Base-by-base conservation (phyloP, 2,888 invertebrate species). In the Pheosia gnoma region DNA sequence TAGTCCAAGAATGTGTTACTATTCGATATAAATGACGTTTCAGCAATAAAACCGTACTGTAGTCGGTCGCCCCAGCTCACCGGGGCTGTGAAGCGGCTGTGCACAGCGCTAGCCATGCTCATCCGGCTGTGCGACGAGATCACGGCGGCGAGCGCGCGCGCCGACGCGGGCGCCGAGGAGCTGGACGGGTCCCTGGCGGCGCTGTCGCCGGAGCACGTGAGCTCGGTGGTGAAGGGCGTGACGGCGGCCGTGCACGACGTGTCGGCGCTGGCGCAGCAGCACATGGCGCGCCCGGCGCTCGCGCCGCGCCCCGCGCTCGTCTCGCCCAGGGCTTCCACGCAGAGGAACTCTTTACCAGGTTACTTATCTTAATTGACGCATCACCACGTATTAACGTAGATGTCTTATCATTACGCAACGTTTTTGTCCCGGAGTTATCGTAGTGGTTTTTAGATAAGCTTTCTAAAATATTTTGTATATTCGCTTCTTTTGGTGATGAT, bases 41-140 rank as follows among this genome's bases (percentile, higher is more conserved):
- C 89, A 95, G 94, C 91, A 78, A 93, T 94, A 82, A 93, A 93
- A 76, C 94, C 94, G 36, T 94, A 93, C 80, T 93, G 93, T 81
- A 80, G 85, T 63, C 84, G 93, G 59, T 96, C 97, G 75, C 96
- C 96, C 61, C 94, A 95, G 56, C 90, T 97, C 74, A 95, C 95
- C 79, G 96, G 96, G 60, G 97, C 98, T 11, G 97, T 97, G 59
- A 97, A 97, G 85, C 96, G 97, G 82, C 96, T 98, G 62, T 98
- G 98, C 83, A 96, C 97, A 75, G 97, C 97, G 69, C 94, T 98
- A 68, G 98, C 98, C 4, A 96, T 96, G 90, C 94, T 98, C 74
- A 96, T 98, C 77, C 96, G 97, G 78, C 95, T 98, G 71, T 98
- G 98, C 86, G 98, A 98, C 87, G 97, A 98, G 87, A 96, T 98